Conservation (phyloP, 1,140 invertebrate species). For the Drosophila nannoptera region DNA sequence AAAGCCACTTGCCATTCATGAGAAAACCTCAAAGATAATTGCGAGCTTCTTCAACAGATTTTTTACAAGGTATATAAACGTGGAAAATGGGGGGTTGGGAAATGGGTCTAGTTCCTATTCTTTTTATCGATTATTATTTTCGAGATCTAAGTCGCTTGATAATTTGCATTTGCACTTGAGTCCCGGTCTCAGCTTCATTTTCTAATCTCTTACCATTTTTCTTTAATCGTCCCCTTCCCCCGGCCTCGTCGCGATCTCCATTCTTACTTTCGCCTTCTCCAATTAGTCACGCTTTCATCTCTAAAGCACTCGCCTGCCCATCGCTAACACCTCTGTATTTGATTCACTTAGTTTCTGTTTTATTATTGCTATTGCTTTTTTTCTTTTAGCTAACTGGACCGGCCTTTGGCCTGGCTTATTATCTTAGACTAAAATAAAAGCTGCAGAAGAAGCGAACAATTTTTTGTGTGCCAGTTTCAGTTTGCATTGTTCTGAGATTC, state of each 20-base stretch:
- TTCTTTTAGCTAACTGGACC: slow-evolving; percentile 22
- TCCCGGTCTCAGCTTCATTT: not conserved
- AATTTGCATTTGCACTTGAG: too few relatives aligned
- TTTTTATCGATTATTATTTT: too few relatives aligned
- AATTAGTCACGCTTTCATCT: slow-evolving; percentile 31
- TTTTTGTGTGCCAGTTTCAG: slow-evolving; percentile 60
- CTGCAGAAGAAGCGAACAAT: slow-evolving; percentile 6
- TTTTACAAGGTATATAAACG: too few relatives aligned
- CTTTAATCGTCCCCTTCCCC: too few relatives aligned
- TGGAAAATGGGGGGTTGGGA: too few relatives aligned
- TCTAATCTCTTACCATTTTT: not conserved
- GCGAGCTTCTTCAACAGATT: too few relatives aligned
- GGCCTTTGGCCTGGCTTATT: slow-evolving; percentile 52
- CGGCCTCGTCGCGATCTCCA: not conserved
- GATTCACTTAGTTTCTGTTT: not conserved
- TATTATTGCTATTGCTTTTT: slow-evolving; percentile 6
- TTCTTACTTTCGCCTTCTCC: too few relatives aligned
- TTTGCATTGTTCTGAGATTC: slow-evolving; percentile 54
- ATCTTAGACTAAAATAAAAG: slow-evolving; percentile 31
- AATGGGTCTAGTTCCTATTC: too few relatives aligned
- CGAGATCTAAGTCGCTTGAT: too few relatives aligned
- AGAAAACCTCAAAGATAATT: too few relatives aligned
- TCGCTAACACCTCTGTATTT: slow-evolving; percentile 45
- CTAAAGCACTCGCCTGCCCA: slow-evolving; percentile 7
- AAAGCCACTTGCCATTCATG: too few relatives aligned